Conservation (phyloP, 2,888 invertebrate genomes). For the Polylopha cassiicola region DNA sequence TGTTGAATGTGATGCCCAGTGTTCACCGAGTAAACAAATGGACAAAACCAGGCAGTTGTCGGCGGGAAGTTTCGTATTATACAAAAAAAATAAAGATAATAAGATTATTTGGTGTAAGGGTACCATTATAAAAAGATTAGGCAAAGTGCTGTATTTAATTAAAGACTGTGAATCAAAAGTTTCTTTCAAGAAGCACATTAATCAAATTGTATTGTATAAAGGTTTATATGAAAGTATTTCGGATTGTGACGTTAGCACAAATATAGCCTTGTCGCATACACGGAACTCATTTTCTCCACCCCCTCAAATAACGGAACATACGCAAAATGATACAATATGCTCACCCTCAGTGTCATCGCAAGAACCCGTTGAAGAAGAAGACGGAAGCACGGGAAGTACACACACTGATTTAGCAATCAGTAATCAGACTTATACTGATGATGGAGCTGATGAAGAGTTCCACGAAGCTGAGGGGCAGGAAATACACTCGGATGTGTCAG, state of each 20-base stretch:
- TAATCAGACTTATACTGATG: too few species aligned
- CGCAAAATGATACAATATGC: too few species aligned
- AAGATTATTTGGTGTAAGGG: slow-evolving; percentile 6
- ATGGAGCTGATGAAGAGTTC: background rate
- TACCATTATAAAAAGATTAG: background rate
- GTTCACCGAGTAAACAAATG: too few species aligned
- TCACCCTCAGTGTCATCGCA: too few species aligned
- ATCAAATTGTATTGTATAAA: background rate
- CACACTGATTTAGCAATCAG: too few species aligned
- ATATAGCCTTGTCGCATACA: background rate
- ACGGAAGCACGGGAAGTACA: background rate
- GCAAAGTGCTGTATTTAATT: slow-evolving; percentile 1
- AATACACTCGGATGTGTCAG: too few species aligned
- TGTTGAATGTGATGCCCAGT: background rate
- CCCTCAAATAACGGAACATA: too few species aligned
- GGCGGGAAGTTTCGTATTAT: background rate
- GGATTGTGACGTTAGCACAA: background rate
- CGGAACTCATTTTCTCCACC: background rate
- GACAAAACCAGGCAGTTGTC: background rate
- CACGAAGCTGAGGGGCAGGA: background rate
- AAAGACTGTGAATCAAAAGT: background rate
- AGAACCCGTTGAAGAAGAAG: background rate
- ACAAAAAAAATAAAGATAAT: slow-evolving; percentile 3
- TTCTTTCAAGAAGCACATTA: background rate
- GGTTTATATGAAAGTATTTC: background rate